Conservation (phyloP, 2,888 invertebrate species). For the Timandra comae region DNA sequence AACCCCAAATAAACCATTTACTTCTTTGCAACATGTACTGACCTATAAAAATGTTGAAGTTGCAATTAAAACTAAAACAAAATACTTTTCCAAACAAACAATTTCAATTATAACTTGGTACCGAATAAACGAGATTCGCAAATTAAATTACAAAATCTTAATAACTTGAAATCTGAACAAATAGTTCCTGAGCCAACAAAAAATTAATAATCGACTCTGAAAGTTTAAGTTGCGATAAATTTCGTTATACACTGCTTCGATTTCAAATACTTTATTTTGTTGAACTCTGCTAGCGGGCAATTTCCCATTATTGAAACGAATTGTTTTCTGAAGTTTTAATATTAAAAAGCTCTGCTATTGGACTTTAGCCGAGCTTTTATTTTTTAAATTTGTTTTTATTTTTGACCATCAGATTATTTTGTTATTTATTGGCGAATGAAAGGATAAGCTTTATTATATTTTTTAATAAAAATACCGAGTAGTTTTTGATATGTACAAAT, state of each 20-base stretch:
- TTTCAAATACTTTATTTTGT: slow-evolving; percentile 63
- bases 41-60: no score
- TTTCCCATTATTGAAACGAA: slow-evolving; percentile 64
- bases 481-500: no score
- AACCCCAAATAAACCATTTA: no score
- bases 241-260: slow-evolving; percentile 53
- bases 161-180: slow-evolving; percentile 2
- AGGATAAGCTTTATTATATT: no score
- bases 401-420: slow-evolving; percentile 30
- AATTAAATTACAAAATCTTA: slow-evolving; percentile 3
- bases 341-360: slow-evolving; percentile 48
- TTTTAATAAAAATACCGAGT: no score
- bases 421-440: no score
- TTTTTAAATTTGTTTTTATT: no score
- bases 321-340: slow-evolving; percentile 64
- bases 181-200: slow-evolving; percentile 17
- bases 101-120: no score
- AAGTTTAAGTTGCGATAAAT: slow-evolving; percentile 49
- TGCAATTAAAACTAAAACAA: no score
- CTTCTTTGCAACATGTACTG: no score
- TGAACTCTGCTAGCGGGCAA: slow-evolving; percentile 48
- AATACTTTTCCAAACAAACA: no score
- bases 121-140: background rate
- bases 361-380: slow-evolving; percentile 33
- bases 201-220: slow-evolving; percentile 40